phyloP scores from a whole-genome alignment of 2,888 invertebrate genomes.

The Ditula angustiorana region DNA sequence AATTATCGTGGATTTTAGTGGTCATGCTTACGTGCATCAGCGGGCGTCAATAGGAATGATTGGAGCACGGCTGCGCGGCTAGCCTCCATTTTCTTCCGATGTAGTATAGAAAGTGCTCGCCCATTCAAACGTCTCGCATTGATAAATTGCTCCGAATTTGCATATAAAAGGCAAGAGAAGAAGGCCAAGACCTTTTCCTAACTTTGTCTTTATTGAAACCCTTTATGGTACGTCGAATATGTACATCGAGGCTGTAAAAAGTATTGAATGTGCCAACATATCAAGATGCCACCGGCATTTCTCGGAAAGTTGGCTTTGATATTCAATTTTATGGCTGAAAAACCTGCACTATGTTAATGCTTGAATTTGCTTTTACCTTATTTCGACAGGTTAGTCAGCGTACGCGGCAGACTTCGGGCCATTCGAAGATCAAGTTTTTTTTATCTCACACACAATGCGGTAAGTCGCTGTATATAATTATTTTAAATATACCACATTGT shows the following conservation, averaged over 20 bases:
- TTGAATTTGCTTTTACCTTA: too few relatives aligned
- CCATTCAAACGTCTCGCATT: constrained; percentile 76
- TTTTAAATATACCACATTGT: constrained; percentile 1
- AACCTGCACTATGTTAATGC: constrained; percentile 20
- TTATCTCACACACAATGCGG: too few relatives aligned
- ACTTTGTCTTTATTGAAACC: constrained; percentile 62
- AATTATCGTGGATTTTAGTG: neutral
- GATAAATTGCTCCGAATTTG: constrained; percentile 79
- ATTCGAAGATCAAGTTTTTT: too few relatives aligned
- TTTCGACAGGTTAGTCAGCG: neutral
- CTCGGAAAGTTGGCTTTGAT: constrained; percentile 13
- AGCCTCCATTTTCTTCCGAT: constrained; percentile 59
- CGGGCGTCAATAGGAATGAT: constrained; percentile 32
- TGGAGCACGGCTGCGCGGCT: constrained; percentile 32
- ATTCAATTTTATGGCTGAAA: constrained; percentile 27
- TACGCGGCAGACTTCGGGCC: too few relatives aligned
- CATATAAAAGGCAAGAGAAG: constrained; percentile 73
- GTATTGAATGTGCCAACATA: constrained; percentile 42
- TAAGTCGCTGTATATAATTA: too few relatives aligned
- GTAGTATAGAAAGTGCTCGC: constrained; percentile 60
- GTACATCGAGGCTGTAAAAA: constrained; percentile 50
- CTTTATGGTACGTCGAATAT: constrained; percentile 53
- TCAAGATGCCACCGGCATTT: constrained; percentile 17
- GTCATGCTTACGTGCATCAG: neutral
- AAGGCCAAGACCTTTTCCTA: constrained; percentile 61